Evolutionary conservation across 2,797 vertebrate genomes (phyloP).

Genomic region (Mico argentatus): DNA sequence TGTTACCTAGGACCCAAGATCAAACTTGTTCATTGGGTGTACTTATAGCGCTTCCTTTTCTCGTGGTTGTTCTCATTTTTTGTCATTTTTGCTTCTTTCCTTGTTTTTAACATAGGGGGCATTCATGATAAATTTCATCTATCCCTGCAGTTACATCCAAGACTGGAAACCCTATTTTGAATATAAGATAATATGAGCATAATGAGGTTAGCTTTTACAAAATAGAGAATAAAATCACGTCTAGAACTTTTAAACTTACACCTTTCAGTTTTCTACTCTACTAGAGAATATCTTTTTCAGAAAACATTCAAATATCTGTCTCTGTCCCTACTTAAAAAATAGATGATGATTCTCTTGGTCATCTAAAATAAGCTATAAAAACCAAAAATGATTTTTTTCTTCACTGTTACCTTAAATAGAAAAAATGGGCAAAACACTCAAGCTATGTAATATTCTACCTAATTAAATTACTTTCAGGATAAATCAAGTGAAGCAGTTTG

Average conservation of each 20-base stretch:
- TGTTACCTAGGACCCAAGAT: not conserved
- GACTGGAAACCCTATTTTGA: not conserved
- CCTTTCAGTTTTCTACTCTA: not conserved
- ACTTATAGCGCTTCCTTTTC: not conserved
- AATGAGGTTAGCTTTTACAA: not conserved
- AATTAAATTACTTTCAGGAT: not conserved
- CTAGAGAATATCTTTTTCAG: not conserved
- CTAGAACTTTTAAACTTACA: not conserved
- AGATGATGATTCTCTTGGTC: not conserved
- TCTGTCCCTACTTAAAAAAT: not conserved
- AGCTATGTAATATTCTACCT: not conserved
- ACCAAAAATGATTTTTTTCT: not conserved
- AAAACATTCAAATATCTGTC: not conserved
- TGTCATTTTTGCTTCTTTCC: not conserved
- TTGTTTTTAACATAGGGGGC: not conserved
- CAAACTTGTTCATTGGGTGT: not conserved
- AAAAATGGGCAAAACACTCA: not conserved
- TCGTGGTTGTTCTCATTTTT: not conserved
- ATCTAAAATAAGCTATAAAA: not conserved
- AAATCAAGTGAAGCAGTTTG: not conserved
- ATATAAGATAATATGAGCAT: not conserved
- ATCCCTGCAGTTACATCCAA: not conserved
- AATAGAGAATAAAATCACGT: slow-evolving; percentile 14
- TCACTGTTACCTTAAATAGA: not conserved
- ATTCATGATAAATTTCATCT: not conserved